Evolutionary conservation across 1,140 invertebrate species (phyloP), one percentile per base, ranked within the genome.

Genomic region (Antheraea mylitta): DNA sequence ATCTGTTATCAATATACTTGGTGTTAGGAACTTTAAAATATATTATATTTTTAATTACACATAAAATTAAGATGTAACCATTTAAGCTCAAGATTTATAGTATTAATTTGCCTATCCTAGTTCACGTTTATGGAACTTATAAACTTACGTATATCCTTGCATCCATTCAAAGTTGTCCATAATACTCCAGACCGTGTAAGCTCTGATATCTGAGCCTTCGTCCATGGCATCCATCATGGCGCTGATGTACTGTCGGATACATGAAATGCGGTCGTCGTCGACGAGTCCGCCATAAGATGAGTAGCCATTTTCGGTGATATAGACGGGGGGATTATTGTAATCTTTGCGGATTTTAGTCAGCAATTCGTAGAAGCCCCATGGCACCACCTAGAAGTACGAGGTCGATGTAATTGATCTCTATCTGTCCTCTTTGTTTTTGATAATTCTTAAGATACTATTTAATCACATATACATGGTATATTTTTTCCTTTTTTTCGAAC

Each of bases 141-240:
- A 30, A 30, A 30, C 90, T 93, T 85, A 95, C 85, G 74, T 86
- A 72, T 93, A 91, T 68, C 89, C 92, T n/a, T 76, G 76, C 13
- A 82, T 75, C 94, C 94, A 95, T 83, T 95, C 94, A 75, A 95
- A 94, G 77, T 94, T 95, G 72, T 95, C 95, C 85, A 95, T 87
- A 8, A 95, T 75, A 45, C 93, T 93, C 95, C 94, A 95, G 6
- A 89, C 88, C 30, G 92, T 93, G 74, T 95, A 95, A 0, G 89
- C 93, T 30, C 64, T 68, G 9, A 89, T 66, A 60, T 87, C 79
- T 22, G 71, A 77, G 13, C 72, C 75, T 13, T 83, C 75, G 1
- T 73, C 71, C 7, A 83, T 75, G 7, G 84, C 79, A 38, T 81
- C 73, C 22, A 77, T 64, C 53, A 83, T 58, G 16, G 74, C 70